Evolutionary conservation across 2,113 vertebrate genomes (phyloP).

Genomic region (Scophthalmus maximus): DNA sequence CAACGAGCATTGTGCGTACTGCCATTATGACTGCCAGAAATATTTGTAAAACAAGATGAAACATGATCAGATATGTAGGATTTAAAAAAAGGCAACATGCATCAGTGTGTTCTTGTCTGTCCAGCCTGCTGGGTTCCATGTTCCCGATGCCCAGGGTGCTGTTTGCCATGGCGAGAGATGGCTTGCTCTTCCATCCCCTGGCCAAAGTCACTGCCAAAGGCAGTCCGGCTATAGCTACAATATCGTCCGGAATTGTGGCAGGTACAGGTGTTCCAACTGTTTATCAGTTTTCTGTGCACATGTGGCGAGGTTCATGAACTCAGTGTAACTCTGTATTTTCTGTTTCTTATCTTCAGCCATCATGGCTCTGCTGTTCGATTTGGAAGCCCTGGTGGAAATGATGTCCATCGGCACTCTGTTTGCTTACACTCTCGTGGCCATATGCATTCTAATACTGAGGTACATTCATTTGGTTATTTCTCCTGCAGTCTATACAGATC

Average conservation of each 20-base stretch:
- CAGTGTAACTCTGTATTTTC: not conserved
- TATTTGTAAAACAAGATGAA: no score
- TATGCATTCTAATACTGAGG: constrained; percentile 90
- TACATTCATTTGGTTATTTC: constrained; percentile 47
- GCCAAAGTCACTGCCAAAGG: constrained; percentile 82
- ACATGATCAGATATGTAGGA: no score
- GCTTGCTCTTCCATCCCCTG: constrained; percentile 86
- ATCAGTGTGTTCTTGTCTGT: constrained; percentile 13
- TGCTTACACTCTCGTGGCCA: constrained; percentile 88
- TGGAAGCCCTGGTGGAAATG: constrained; percentile 88
- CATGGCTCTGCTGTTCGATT: constrained; percentile 88
- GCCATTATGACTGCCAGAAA: no score
- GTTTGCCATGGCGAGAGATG: constrained; percentile 91
- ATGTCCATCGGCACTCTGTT: constrained; percentile 90
- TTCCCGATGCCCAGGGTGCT: constrained; percentile 91
- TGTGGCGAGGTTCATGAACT: not conserved
- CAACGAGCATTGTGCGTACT: no score
- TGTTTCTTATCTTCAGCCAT: constrained; percentile 78
- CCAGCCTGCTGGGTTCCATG: constrained; percentile 90
- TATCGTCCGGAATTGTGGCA: constrained; percentile 85
- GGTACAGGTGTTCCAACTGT: constrained; percentile 72
- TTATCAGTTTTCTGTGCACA: not conserved
- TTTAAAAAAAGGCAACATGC: no score
- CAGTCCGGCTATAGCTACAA: constrained; percentile 86
- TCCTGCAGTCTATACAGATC: not conserved